Percentiles rank a stretch among this genome's conserved stretches.
Evolutionary conservation across 2,888 invertebrate genomes (phyloP).

Genomic region (Melolontha melolontha): DNA sequence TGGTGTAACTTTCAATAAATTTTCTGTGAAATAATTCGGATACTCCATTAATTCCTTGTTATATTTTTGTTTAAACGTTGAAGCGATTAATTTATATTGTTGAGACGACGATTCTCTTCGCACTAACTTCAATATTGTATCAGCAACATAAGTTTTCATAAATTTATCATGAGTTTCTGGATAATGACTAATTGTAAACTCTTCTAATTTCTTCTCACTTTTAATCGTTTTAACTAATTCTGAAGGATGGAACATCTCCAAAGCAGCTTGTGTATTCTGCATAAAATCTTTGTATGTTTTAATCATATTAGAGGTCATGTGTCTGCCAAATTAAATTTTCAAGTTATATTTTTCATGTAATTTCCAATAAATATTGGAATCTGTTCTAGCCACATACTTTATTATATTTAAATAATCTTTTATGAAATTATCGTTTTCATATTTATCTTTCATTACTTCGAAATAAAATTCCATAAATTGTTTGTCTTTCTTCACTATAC

Average conservation of each 20-base stretch:
- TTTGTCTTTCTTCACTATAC: conserved; percentile 40
- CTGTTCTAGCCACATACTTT: conserved; percentile 31
- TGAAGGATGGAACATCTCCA: conserved; percentile 1
- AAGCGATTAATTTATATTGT: conserved; percentile 9
- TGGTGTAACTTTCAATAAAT: conserved; percentile 18
- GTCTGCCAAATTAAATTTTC: conserved; percentile 23
- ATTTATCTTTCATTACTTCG: conserved; percentile 10
- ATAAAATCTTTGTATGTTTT: conserved; percentile 3
- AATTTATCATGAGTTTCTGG: conserved; percentile 27
- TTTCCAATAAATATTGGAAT: conserved; percentile 28
- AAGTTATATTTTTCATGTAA: conserved; percentile 25
- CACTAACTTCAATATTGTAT: background rate
- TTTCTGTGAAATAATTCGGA: conserved; percentile 15
- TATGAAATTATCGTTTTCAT: conserved; percentile 1
- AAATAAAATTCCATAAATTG: conserved; percentile 44
- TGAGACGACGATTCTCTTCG: conserved; percentile 4
- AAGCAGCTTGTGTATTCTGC: background rate
- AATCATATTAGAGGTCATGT: conserved; percentile 32
- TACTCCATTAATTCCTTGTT: conserved; percentile 8
- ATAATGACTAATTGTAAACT: conserved; percentile 20
- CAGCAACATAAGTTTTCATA: background rate
- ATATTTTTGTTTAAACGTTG: conserved; percentile 31
- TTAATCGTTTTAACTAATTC: conserved; percentile 23
- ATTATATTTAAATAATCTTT: conserved; percentile 5
- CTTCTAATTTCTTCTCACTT: conserved; percentile 11